A percentile compares a stretch with the other conserved stretches of the same genome.
Evolutionary conservation across 2,113 vertebrate species (phyloP).

Genomic region (Oreochromis niloticus): DNA sequence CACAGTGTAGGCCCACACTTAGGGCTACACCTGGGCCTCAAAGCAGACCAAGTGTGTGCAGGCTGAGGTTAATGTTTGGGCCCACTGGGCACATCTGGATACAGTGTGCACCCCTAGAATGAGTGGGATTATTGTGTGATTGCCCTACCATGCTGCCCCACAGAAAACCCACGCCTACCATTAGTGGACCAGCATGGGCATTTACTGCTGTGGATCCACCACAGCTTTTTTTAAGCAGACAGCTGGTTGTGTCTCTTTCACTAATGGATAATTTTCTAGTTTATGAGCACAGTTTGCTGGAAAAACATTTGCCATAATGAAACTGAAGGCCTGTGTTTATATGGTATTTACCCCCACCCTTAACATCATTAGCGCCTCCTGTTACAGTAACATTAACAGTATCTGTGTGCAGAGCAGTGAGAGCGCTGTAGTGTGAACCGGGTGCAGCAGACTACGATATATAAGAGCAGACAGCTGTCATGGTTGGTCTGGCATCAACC

Average conservation of each 20-base stretch:
- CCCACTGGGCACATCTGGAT: background rate
- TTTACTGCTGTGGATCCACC: background rate
- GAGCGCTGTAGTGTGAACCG: background rate
- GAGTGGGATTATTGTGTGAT: background rate
- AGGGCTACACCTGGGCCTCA: background rate
- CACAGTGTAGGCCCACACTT: background rate
- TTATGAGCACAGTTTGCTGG: background rate
- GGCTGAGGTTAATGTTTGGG: background rate
- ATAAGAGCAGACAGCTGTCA: constrained; percentile 52
- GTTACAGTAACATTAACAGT: background rate
- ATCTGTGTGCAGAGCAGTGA: background rate
- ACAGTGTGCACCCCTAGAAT: background rate
- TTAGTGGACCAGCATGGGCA: background rate
- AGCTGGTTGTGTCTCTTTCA: background rate
- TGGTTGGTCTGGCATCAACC: constrained; percentile 2
- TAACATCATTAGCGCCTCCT: background rate
- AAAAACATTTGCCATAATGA: background rate
- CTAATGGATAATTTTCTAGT: background rate
- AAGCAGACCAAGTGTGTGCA: background rate
- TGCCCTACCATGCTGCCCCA: background rate
- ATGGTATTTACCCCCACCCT: background rate
- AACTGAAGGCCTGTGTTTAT: background rate
- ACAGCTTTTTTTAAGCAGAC: background rate
- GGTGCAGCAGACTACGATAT: background rate
- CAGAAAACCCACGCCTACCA: background rate